A percentile compares a stretch with the other conserved stretches of the same genome.
phyloP scores from a whole-genome alignment of 1,140 invertebrate genomes.

The Mercenaria mercenaria region DNA sequence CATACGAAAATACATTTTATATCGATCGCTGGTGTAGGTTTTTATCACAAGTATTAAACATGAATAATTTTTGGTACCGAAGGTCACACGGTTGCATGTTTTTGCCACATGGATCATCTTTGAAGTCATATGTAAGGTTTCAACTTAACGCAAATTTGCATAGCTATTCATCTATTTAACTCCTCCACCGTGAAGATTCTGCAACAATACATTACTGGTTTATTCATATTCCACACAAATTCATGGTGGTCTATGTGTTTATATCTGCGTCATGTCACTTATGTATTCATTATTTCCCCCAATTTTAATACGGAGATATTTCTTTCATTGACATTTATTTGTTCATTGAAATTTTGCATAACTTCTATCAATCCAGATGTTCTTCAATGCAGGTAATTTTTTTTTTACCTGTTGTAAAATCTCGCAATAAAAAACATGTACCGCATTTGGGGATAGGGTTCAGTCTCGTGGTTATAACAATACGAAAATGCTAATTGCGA shows the following conservation, averaged over 20 bases:
- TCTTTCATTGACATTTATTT: slow-evolving; percentile 33
- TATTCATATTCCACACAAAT: slow-evolving; percentile 15
- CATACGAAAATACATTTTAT: not conserved
- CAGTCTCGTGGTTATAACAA: too few relatives aligned
- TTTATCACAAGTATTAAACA: not conserved
- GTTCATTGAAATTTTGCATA: not conserved
- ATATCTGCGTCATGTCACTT: not conserved
- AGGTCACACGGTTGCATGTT: not conserved
- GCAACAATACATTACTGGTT: slow-evolving; percentile 56
- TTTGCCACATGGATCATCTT: slow-evolving; percentile 1
- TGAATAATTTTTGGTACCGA: not conserved
- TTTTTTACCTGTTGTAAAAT: too few relatives aligned
- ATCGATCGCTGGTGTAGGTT: not conserved
- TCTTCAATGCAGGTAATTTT: not conserved
- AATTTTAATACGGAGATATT: not conserved
- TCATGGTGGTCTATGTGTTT: slow-evolving; percentile 39
- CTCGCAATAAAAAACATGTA: too few relatives aligned
- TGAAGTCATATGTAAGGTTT: slow-evolving; percentile 33
- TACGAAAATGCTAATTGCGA: too few relatives aligned
- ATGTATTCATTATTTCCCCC: slow-evolving; percentile 4
- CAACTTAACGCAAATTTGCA: slow-evolving; percentile 22
- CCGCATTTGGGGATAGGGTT: too few relatives aligned
- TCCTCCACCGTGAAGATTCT: not conserved
- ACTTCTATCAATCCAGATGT: not conserved
- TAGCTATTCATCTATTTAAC: not conserved